phyloP scores from a whole-genome alignment of 2,888 invertebrate genomes.

The Lacanobia wlatinum region DNA sequence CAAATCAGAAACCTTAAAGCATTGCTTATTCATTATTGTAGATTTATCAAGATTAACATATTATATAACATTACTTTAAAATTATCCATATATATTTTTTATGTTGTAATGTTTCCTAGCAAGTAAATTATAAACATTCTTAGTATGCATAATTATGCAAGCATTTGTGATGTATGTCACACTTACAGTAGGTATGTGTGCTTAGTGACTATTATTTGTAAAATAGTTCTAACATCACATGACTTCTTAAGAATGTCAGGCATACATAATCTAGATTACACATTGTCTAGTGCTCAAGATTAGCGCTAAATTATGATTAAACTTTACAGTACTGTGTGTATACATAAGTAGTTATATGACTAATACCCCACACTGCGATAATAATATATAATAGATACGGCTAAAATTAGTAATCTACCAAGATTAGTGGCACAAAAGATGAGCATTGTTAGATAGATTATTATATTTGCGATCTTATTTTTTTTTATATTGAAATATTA shows the following conservation, averaged over 20 bases:
- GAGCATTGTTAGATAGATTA: background rate
- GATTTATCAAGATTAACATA: background rate
- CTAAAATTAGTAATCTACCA: background rate
- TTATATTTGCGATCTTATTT: too few relatives aligned
- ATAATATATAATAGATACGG: conserved; percentile 15
- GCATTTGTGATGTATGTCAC: conserved; percentile 3
- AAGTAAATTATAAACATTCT: background rate
- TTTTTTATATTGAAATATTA: too few relatives aligned
- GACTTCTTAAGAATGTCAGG: conserved; percentile 18
- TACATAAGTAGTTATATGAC: background rate
- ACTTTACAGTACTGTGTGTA: background rate
- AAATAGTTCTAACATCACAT: conserved; percentile 17
- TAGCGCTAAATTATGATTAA: conserved; percentile 7
- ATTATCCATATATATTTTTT: background rate
- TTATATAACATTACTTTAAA: background rate
- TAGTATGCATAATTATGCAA: background rate
- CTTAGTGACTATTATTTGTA: conserved; percentile 25
- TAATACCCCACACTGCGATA: background rate
- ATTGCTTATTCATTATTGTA: background rate
- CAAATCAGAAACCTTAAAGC: background rate
- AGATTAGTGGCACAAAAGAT: background rate
- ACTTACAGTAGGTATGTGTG: conserved; percentile 2
- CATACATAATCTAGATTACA: conserved; percentile 25
- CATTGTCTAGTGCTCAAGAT: conserved; percentile 13
- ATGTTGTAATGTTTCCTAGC: background rate